Conservation (phyloP, 2,888 invertebrate species). For the Asteroscopus sphinx region DNA sequence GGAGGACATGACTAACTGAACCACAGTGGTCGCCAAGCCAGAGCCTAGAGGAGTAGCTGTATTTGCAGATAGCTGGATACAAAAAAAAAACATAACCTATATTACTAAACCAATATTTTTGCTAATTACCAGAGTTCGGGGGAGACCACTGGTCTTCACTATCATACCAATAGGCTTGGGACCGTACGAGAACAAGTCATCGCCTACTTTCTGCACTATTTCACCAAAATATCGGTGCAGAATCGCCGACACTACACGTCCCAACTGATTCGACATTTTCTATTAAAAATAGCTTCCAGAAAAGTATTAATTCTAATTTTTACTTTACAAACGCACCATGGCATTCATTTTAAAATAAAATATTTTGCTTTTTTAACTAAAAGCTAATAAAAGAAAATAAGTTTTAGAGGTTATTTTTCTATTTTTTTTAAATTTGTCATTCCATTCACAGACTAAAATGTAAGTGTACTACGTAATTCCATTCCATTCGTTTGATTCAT, state of each 20-base stretch:
- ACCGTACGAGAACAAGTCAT: conserved; percentile 92
- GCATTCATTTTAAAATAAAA: neutral
- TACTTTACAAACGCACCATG: neutral
- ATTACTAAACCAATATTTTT: conserved; percentile 8
- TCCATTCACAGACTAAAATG: too few species aligned
- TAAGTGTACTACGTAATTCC: too few species aligned
- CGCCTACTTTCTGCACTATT: conserved; percentile 93
- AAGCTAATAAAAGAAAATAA: too few species aligned
- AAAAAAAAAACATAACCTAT: conserved; percentile 53
- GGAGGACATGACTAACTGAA: too few species aligned
- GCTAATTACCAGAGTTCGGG: conserved; percentile 76
- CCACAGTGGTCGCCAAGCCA: too few species aligned
- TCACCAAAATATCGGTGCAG: conserved; percentile 95
- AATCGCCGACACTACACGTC: conserved; percentile 93
- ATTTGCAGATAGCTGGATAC: neutral
- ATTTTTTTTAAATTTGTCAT: too few species aligned
- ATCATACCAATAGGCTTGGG: conserved; percentile 92
- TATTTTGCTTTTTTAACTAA: neutral
- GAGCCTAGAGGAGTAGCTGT: too few species aligned
- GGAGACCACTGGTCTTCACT: conserved; percentile 89
- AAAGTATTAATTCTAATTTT: neutral
- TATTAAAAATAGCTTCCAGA: neutral
- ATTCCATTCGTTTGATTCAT: too few species aligned
- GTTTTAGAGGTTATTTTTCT: neutral
- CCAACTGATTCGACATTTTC: conserved; percentile 92